Conservation (phyloP, 2,113 vertebrate species). For the Lota lota region DNA sequence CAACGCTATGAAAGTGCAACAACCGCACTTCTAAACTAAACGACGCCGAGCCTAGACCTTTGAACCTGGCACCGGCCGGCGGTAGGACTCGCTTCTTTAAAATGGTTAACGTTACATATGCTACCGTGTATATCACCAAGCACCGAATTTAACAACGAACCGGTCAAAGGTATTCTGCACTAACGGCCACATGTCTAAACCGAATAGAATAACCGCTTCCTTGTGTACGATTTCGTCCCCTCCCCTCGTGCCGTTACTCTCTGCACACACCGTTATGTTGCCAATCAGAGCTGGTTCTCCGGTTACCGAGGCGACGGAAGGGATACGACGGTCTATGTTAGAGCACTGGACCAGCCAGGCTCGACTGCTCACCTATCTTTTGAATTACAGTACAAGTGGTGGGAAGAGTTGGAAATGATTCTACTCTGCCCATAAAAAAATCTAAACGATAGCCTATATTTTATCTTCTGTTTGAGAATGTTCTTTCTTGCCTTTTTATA, state of each 20-base stretch:
- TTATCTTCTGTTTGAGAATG: no score
- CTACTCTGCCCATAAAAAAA: neutral
- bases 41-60: constrained; percentile 34
- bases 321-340: neutral
- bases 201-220: no score
- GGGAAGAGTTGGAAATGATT: constrained; percentile 36
- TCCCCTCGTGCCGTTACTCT: constrained; percentile 12
- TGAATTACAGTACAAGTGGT: constrained; percentile 4
- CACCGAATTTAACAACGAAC: neutral
- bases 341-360: neutral
- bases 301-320: constrained; percentile 35
- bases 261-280: constrained; percentile 35
- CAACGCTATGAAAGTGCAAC: constrained; percentile 20
- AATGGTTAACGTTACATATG: no score
- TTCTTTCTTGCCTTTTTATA: no score
- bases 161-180: neutral
- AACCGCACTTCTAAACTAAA: constrained; percentile 22
- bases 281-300: constrained; percentile 35
- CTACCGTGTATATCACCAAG: no score
- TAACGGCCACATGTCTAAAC: constrained; percentile 28
- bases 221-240: constrained; percentile 10
- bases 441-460: no score
- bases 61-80: constrained; percentile 23
- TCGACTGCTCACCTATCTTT: neutral
- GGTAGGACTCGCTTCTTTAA: no score